phyloP scores from a whole-genome alignment of 2,888 invertebrate species.

The Pheosia tremula region DNA sequence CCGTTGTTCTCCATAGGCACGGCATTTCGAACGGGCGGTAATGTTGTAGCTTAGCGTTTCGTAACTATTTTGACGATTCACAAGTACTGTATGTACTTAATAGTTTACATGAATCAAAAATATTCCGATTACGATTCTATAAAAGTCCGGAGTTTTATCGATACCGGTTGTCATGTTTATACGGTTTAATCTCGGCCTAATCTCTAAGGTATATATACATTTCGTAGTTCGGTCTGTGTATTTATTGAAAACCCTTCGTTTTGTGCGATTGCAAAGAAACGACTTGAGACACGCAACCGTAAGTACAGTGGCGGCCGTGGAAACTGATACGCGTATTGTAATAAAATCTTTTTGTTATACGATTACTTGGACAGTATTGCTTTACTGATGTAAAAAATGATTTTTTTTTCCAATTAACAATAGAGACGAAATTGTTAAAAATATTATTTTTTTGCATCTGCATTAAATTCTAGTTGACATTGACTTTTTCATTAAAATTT shows the following conservation, averaged over 20 bases:
- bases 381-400: slow-evolving; percentile 15
- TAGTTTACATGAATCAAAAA: too few species aligned
- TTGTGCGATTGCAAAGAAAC: slow-evolving; percentile 80
- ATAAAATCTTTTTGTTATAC: slow-evolving; percentile 29
- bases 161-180: slow-evolving; percentile 65
- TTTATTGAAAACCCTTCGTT: slow-evolving; percentile 81
- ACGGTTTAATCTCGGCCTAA: slow-evolving; percentile 62
- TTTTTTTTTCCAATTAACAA: too few species aligned
- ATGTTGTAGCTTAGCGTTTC: too few species aligned
- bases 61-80: too few species aligned
- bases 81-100: too few species aligned
- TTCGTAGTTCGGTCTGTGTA: slow-evolving; percentile 57
- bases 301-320: slow-evolving; percentile 53
- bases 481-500: too few species aligned
- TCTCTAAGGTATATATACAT: slow-evolving; percentile 49
- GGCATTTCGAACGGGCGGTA: too few species aligned
- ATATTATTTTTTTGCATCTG: too few species aligned
- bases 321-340: slow-evolving; percentile 44
- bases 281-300: slow-evolving; percentile 78
- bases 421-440: too few species aligned
- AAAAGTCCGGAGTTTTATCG: slow-evolving; percentile 56
- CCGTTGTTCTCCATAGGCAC: too few species aligned
- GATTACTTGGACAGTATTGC: slow-evolving; percentile 18
- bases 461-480: too few species aligned
- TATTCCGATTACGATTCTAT: too few species aligned